A percentile compares a stretch with the other conserved stretches of the same genome.
These are phyloP conservation scores for Psittacula cyanocephala DNA, from an alignment of 2,113 vertebrate species.

Conservation along the genomic window DNA sequence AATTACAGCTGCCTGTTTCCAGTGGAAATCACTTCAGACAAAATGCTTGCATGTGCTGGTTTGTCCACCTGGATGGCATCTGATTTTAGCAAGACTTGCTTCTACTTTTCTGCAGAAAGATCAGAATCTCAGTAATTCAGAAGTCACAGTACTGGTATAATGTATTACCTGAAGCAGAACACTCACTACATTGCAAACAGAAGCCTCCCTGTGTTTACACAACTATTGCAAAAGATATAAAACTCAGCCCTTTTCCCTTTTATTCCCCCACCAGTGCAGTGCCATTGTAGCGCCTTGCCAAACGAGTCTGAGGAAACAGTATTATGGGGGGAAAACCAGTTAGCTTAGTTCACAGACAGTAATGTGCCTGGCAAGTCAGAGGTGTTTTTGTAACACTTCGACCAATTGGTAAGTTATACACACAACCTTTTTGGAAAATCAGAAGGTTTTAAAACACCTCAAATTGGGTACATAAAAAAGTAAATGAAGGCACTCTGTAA, in stretches of 20 bases:
- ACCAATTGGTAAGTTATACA: background rate
- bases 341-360: background rate
- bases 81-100: background rate
- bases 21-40: background rate
- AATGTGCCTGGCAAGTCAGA: background rate
- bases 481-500: background rate
- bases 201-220: background rate
- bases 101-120: background rate
- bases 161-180: background rate
- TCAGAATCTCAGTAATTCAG: background rate
- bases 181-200: background rate
- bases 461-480: background rate
- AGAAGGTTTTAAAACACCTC: background rate
- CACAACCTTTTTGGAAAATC: background rate
- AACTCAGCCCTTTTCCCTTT: background rate
- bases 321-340: rapidly evolving
- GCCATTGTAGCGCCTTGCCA: background rate
- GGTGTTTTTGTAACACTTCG: background rate
- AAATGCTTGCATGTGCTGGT: background rate
- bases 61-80: background rate
- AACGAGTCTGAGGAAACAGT: background rate
- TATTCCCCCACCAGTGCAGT: background rate
- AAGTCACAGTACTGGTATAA: background rate
- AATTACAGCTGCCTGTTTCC: conserved; percentile 1
- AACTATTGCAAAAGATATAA: background rate